Percentiles rank a stretch among this genome's conserved stretches.
Conservation (phyloP, 2,888 invertebrate species). For the Limnephilus lunatus region DNA sequence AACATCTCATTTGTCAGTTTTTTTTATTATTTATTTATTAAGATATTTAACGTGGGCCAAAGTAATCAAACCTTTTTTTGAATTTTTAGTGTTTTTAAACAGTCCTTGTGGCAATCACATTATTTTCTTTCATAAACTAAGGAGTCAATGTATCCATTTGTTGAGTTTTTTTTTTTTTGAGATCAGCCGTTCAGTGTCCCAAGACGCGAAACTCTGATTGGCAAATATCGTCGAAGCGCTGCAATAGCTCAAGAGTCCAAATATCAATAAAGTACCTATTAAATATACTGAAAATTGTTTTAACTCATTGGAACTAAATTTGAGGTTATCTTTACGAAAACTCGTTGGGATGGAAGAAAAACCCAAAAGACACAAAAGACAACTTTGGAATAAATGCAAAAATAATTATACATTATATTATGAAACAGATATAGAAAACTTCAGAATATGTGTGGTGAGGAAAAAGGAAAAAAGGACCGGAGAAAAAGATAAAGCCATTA, state of each 20-base stretch:
- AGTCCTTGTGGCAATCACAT: background rate
- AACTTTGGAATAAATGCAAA: too few species aligned
- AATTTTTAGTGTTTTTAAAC: background rate
- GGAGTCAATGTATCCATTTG: too few species aligned
- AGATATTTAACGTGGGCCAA: background rate
- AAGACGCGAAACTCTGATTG: background rate
- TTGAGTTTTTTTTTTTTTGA: background rate
- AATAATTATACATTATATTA: too few species aligned
- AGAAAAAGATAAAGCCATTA: background rate
- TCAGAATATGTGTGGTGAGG: too few species aligned
- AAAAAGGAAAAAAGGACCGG: too few species aligned
- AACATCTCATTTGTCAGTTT: constrained; percentile 25
- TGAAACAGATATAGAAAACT: too few species aligned
- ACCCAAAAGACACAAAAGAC: too few species aligned
- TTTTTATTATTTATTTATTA: background rate
- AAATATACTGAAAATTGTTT: too few species aligned
- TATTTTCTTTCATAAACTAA: background rate
- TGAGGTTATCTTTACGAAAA: too few species aligned
- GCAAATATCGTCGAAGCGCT: background rate
- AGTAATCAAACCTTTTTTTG: background rate
- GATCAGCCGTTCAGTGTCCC: background rate
- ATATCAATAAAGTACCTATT: background rate
- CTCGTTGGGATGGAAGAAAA: too few species aligned
- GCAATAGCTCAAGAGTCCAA: background rate
- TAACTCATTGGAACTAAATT: too few species aligned